These are phyloP conservation scores for Tachystola acroxantha DNA, from an alignment of 2,888 invertebrate species.

Conservation along the genomic window DNA sequence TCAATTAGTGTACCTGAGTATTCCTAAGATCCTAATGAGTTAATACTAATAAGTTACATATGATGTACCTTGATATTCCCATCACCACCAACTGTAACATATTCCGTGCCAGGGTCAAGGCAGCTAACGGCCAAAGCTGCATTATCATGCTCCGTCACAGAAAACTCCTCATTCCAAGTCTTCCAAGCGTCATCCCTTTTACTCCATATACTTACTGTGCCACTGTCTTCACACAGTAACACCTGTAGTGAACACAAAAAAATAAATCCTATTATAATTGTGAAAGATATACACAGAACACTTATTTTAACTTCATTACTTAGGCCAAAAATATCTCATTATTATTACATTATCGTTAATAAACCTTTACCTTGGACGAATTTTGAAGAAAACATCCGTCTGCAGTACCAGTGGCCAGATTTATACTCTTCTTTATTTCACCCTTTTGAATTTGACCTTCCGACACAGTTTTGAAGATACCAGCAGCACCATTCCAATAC, in stretches of 20 bases:
- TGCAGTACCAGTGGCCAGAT: slow-evolving; percentile 50
- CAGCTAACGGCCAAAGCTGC: slow-evolving; percentile 52
- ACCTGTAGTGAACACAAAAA: slow-evolving; percentile 32
- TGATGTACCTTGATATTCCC: slow-evolving; percentile 68
- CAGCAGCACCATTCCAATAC: slow-evolving; percentile 66
- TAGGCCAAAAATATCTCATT: too few species aligned
- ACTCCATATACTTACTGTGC: slow-evolving; percentile 58
- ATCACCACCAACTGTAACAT: slow-evolving; percentile 67
- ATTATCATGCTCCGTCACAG: slow-evolving; percentile 65
- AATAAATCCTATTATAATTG: too few species aligned
- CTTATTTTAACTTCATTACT: too few species aligned
- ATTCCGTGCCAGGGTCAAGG: slow-evolving; percentile 43
- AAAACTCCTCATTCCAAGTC: slow-evolving; percentile 47
- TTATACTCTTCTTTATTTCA: slow-evolving; percentile 42
- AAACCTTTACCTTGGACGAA: slow-evolving; percentile 46
- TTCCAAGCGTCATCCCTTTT: slow-evolving; percentile 43
- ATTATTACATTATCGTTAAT: too few species aligned
- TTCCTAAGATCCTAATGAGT: too few species aligned
- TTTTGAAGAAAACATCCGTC: slow-evolving; percentile 62
- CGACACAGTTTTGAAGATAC: slow-evolving; percentile 39
- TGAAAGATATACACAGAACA: too few species aligned
- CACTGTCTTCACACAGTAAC: slow-evolving; percentile 66
- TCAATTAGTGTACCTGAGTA: too few species aligned
- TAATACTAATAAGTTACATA: too few species aligned
- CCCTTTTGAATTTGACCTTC: slow-evolving; percentile 31